Evolutionary conservation across 2,113 vertebrate species (phyloP).

Genomic region (Elgaria multicarinata): DNA sequence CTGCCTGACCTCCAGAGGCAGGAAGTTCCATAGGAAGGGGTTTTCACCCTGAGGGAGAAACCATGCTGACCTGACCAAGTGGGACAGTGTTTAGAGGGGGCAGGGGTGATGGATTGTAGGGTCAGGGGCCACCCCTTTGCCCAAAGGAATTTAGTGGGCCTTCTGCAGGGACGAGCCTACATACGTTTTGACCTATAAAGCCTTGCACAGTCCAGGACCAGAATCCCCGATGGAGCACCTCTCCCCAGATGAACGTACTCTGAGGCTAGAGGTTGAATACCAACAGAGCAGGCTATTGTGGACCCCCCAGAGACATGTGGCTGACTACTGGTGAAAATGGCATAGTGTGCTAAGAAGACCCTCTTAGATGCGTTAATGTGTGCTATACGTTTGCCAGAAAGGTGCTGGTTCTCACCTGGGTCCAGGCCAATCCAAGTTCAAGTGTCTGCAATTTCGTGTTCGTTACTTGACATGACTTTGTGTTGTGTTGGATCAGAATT

Average conservation of each 20-base stretch:
- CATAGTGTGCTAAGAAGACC: neutral
- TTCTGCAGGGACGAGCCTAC: neutral
- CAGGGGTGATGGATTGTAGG: neutral
- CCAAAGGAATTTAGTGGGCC: no score
- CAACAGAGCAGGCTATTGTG: neutral
- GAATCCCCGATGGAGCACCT: no score
- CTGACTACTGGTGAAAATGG: neutral
- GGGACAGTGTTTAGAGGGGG: neutral
- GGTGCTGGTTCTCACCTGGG: neutral
- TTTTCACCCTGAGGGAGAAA: no score
- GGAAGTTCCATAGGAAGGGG: no score
- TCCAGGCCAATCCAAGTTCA: neutral
- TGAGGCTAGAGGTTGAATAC: no score
- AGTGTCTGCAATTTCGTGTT: neutral
- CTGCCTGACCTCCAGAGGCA: no score
- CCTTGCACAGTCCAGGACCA: no score
- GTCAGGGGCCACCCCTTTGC: neutral
- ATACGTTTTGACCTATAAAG: no score
- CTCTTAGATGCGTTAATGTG: neutral
- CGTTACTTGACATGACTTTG: no score
- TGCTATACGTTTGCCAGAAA: neutral
- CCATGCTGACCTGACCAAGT: no score
- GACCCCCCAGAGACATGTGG: neutral
- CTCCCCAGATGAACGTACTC: neutral
- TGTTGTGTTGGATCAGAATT: neutral